These are phyloP conservation scores for Phengaris alcon DNA, from an alignment of 2,888 invertebrate genomes.

Conservation along the genomic window DNA sequence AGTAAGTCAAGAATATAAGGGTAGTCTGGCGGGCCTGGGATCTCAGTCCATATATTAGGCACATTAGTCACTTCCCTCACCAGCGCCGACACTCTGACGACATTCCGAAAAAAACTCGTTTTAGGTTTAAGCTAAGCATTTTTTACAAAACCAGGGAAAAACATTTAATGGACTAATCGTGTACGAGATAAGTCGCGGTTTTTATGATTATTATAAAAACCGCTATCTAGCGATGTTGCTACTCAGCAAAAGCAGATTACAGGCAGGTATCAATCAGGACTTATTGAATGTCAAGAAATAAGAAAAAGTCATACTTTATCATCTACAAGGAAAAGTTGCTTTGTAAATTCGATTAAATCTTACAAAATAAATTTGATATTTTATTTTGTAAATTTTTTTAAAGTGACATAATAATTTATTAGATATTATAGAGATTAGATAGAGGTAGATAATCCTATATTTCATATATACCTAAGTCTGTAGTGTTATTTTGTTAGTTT, in stretches of 20 bases:
- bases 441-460: too few species aligned
- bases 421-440: too few species aligned
- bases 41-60: background rate
- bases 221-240: background rate
- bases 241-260: background rate
- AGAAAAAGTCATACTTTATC: background rate
- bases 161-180: constrained; percentile 6
- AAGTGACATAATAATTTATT: background rate
- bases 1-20: too few species aligned
- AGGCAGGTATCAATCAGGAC: background rate
- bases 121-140: background rate
- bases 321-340: background rate
- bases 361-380: background rate
- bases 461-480: too few species aligned
- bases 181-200: background rate
- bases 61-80: background rate
- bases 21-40: too few species aligned
- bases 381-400: background rate
- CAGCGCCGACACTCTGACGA: background rate
- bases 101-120: background rate
- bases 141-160: background rate
- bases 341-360: background rate
- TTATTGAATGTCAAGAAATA: background rate
- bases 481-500: too few species aligned
- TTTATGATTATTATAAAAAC: constrained; percentile 2